Evolutionary conservation across 2,888 invertebrate genomes (phyloP), one percentile per base, ranked within the genome.

Genomic region (Athripsodes cinereus): DNA sequence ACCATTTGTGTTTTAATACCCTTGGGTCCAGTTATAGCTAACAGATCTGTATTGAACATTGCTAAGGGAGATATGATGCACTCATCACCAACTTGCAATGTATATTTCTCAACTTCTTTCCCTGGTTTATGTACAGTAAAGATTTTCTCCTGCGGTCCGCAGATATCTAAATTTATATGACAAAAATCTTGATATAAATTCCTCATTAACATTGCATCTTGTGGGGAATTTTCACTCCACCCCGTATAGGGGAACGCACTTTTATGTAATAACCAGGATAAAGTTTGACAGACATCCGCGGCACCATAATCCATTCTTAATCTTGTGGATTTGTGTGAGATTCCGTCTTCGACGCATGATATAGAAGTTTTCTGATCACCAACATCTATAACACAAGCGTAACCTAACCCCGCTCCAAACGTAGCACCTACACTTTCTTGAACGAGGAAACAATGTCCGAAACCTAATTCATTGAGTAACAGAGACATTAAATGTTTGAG

Each of bases 281-380:
- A 85, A 6, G 91, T 87, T 71, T 94, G 91, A 0, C 94, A 92
- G 0, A 96, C 88, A 74, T 97, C 96, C 11, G 90, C 89, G 2
- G 94, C 92, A 2, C 96, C 96, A 69, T 93, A 94, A 65, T 92
- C 90, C 79, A 96, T 82, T 53, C 90, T 75, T 67, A 87, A 84
- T 68, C 95, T 79, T 0, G 96, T 93, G 63, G 88, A 87, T 65
- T 89, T 85, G 68, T 93, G 92, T 21, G 96, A 96, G 60, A 96
- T 90, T 1, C 95, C 96, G 78, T 96, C 96, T 76, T 96, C 96
- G 1, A 96, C 94, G 75, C 96, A 97, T 1, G 94, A 94, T 19
- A 97, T 89, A 0, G 95, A 92, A 0, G 93, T 94, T 76, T 96
- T 96, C 71, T 96, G 93, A 69, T 96, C 96, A 0, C 96, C 96